These are phyloP conservation scores for Eristalinus aeneus DNA, from an alignment of 2,888 invertebrate genomes.

Conservation along the genomic window DNA sequence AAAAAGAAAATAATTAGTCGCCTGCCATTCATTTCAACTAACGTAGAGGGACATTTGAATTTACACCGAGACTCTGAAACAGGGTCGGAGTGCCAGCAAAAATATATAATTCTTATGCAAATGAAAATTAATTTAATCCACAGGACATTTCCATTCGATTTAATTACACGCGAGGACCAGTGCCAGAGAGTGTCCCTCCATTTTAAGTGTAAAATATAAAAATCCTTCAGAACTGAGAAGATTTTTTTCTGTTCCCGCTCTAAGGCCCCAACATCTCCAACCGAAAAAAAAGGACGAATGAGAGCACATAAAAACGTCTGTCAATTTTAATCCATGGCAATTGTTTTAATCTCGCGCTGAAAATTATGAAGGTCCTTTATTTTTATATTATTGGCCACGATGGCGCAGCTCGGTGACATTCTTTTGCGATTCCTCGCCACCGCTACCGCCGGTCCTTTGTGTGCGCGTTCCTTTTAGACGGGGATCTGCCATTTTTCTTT, in stretches of 20 bases:
- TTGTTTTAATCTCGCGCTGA: slow-evolving; percentile 76
- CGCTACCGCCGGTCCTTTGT: slow-evolving; percentile 4
- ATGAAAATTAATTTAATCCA: slow-evolving; percentile 81
- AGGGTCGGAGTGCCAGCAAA: slow-evolving; percentile 38
- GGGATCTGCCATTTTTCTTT: slow-evolving; percentile 63
- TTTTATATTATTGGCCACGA: slow-evolving; percentile 70
- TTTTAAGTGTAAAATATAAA: slow-evolving; percentile 57
- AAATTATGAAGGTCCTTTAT: slow-evolving; percentile 79
- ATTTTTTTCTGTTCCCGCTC: slow-evolving; percentile 11
- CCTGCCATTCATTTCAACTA: slow-evolving; percentile 64
- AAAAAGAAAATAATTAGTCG: slow-evolving; percentile 65
- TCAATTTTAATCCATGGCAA: slow-evolving; percentile 77
- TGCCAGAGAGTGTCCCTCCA: slow-evolving; percentile 73
- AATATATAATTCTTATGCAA: slow-evolving; percentile 78
- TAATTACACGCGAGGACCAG: slow-evolving; percentile 79
- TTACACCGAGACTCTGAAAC: slow-evolving; percentile 26
- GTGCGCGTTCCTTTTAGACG: slow-evolving; percentile 42
- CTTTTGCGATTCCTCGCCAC: background rate
- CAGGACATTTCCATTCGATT: slow-evolving; percentile 81
- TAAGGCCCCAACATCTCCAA: background rate
- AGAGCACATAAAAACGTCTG: slow-evolving; percentile 69
- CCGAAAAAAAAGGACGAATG: slow-evolving; percentile 44
- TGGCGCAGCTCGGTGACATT: background rate
- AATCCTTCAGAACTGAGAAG: slow-evolving; percentile 24
- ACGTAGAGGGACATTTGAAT: slow-evolving; percentile 57